Percentiles rank a stretch among this genome's conserved stretches.
Conservation (phyloP, 2,797 vertebrate species). For the Cyclura pinguis region DNA sequence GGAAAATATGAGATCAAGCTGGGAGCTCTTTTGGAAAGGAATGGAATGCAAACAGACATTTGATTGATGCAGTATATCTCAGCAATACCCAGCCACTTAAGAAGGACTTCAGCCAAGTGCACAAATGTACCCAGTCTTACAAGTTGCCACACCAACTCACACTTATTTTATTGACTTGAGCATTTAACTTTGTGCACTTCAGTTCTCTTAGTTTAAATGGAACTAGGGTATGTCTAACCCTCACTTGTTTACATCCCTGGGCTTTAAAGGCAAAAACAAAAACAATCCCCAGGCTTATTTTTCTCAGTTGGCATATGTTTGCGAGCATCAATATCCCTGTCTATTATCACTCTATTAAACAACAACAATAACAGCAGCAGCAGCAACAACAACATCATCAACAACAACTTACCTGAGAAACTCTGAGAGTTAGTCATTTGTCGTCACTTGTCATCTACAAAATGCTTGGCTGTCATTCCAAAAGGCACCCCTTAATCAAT, state of each 20-base stretch:
- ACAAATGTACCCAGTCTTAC: neutral
- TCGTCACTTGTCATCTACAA: neutral
- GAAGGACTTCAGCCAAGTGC: neutral
- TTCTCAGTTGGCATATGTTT: neutral
- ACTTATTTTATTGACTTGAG: slow-evolving; percentile 5
- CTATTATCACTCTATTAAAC: slow-evolving; percentile 12
- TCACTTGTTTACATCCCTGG: neutral
- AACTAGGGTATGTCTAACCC: neutral
- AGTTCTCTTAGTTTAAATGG: neutral
- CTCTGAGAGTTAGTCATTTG: neutral
- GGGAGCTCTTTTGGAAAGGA: neutral
- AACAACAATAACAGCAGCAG: neutral
- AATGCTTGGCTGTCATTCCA: neutral
- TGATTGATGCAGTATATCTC: neutral
- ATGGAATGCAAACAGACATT: neutral
- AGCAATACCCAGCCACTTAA: neutral
- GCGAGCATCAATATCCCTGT: neutral
- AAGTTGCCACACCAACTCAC: neutral
- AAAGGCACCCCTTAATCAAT: neutral
- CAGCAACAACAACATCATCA: neutral
- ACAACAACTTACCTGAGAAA: neutral
- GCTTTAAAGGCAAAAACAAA: neutral
- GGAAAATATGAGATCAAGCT: neutral
- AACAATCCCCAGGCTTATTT: neutral
- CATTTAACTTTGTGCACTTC: neutral